These are phyloP conservation scores for Cygnus buccinator DNA, from an alignment of 2,113 vertebrate genomes.

Conservation along the genomic window DNA sequence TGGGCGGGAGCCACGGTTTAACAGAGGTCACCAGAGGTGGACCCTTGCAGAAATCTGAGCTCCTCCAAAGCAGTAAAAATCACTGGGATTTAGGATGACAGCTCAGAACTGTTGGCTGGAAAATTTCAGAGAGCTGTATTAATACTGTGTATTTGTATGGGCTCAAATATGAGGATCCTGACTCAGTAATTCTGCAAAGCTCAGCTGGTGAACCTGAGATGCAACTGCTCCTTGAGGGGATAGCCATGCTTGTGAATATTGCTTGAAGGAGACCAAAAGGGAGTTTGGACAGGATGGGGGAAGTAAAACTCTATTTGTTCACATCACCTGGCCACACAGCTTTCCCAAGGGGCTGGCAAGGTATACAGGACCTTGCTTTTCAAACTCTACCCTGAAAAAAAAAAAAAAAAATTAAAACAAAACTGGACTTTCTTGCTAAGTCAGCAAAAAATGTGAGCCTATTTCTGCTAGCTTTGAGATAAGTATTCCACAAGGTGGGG, in stretches of 20 bases:
- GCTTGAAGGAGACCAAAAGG: neutral
- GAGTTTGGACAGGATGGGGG: neutral
- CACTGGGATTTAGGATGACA: neutral
- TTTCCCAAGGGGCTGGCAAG: neutral
- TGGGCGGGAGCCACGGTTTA: neutral
- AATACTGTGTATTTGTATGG: fast-evolving
- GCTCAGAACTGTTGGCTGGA: neutral
- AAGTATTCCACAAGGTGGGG: fast-evolving
- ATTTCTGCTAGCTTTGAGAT: neutral
- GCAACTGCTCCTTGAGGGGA: neutral
- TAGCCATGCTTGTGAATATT: neutral
- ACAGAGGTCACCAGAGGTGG: neutral
- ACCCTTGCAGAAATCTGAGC: fast-evolving
- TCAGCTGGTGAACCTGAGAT: neutral
- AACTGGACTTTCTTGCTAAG: neutral
- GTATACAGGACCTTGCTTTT: neutral
- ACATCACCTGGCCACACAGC: fast-evolving
- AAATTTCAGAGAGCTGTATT: fast-evolving
- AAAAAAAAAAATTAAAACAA: neutral
- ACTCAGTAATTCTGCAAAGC: neutral
- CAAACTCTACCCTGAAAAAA: neutral
- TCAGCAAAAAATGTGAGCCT: neutral
- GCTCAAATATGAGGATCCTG: neutral
- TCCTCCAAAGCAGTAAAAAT: neutral
- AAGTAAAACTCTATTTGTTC: neutral